Base-by-base conservation (phyloP, 2,888 invertebrate species). In the Noctua janthe region DNA sequence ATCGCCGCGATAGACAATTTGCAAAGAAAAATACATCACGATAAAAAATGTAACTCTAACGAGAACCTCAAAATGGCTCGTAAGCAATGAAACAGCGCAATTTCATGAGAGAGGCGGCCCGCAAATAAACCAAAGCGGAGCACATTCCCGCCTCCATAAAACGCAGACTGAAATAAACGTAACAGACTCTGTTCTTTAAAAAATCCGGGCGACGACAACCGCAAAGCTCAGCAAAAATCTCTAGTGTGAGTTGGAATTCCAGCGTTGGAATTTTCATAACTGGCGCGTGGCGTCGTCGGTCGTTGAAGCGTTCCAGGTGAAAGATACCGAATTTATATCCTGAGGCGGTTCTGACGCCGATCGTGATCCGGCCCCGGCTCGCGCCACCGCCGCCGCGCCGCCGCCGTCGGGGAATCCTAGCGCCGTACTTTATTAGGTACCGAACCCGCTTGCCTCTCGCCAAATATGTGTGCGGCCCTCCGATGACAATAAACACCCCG, bases 191-290 rank as follows among this genome's bases (percentile, higher is more conserved):
- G 94, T 95, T 95, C 95, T 95, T 96, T 95, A 95, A 95, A 96
- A 96, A 95, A 95, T 94, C 94, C 94, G 89, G 90, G 91, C 92
- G 94, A 92, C 95, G 95, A 94, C 94, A 94, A 95, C 96, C 96
- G 95, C 96, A 95, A 93, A 95, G 94, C 96, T 95, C 94, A 94
- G 94, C 94, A 93, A 95, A 95, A 95, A 95, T 96, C 95, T 96
- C 94, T 94, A 95, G 96, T 96, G 95, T 95, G 95, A 96, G 95
- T 93, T 86, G 91, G 94, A 94, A 96, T 96, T 95, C 95, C 95
- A 92, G 93, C 92, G 94, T 94, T 88, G 96, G 96, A 96, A 96
- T 96, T 97, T 97, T 97, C 97, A 97, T 97, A 96, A 96, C 96
- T 91, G 94, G 93, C 92, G 94, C 88, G 90, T 91, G 93, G 92